Conservation (phyloP, 2,113 vertebrate species). For the Propithecus coquereli region DNA sequence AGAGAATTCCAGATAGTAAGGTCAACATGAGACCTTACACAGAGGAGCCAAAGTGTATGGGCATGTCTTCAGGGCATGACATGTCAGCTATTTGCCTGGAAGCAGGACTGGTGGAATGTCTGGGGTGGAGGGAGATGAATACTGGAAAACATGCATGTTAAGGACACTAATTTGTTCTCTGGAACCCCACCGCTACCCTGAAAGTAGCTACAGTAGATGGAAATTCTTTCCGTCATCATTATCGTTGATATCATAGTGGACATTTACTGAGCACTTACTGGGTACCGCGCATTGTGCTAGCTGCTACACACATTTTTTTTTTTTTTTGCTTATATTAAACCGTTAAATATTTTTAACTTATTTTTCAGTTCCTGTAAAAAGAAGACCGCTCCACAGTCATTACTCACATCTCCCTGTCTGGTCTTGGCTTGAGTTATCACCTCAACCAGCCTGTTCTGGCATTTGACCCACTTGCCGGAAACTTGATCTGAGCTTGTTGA, state of each 20-base stretch:
- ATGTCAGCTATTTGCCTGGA: not conserved
- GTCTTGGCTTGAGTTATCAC: not conserved
- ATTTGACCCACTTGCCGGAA: not conserved
- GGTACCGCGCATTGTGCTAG: no score
- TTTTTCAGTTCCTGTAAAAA: not conserved
- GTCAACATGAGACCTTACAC: not conserved
- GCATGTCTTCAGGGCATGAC: not conserved
- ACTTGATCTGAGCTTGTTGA: not conserved
- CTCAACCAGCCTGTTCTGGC: not conserved
- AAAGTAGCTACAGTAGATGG: not conserved
- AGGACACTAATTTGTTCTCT: not conserved
- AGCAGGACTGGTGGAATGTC: not conserved
- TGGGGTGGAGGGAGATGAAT: not conserved
- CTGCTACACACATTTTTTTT: not conserved
- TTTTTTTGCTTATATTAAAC: not conserved
- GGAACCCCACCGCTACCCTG: not conserved
- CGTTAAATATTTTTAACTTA: not conserved
- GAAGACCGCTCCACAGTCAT: no score
- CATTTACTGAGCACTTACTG: not conserved
- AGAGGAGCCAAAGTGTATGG: not conserved
- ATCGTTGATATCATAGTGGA: not conserved
- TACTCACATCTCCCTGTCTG: not conserved
- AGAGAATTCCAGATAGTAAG: not conserved
- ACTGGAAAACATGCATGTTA: not conserved
- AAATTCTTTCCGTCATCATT: not conserved